Evolutionary conservation across 2,797 vertebrate genomes (phyloP), one percentile per base, ranked within the genome.

Genomic region (Sitta carolinensis): DNA sequence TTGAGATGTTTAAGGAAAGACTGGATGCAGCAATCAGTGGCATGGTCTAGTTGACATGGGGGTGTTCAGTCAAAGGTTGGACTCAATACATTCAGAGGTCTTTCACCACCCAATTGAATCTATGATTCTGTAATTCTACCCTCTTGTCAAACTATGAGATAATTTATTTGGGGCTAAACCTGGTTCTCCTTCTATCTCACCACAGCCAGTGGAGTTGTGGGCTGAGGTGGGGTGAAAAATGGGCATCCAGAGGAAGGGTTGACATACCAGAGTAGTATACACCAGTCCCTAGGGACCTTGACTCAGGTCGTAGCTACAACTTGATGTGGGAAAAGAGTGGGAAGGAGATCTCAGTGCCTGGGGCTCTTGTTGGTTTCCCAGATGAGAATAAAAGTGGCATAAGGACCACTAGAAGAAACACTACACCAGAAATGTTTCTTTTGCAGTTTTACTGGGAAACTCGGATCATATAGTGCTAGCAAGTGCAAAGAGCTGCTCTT

Each of bases 141-240:
- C 80, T 91, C 76, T 30, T 91, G 84, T 97, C 96, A 97, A 97
- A 95, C 59, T 95, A 64, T 25, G 62, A 96, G 90, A 67, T 30
- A 13, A 95, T 92, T 97, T 95, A 73, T 94, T 81, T 70, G 79
- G 63, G 90, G 82, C 47, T 92, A 80, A 81, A 84, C n/a, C 55
- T 47, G 63, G 4, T 38, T 92, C 14, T 10, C 11, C 9, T 19
- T 32, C 15, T 70, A 48, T 19, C 18, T 47, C 36, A 5, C 13
- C 12, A 58, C 16, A 73, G 34, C 18, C 50, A 61, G 17, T 54
- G 48, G 42, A 76, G 17, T 11, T 70, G 13, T 34, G 38, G 34
- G 18, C 36, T 43, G 54, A 85, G 55, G 50, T 19, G 43, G 42
- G 20, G 29, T 55, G 29, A 54, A 57, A 81, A 90, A 81, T 4